Base-by-base conservation (phyloP, 2,888 invertebrate species). In the Gastrophysa polygoni region DNA sequence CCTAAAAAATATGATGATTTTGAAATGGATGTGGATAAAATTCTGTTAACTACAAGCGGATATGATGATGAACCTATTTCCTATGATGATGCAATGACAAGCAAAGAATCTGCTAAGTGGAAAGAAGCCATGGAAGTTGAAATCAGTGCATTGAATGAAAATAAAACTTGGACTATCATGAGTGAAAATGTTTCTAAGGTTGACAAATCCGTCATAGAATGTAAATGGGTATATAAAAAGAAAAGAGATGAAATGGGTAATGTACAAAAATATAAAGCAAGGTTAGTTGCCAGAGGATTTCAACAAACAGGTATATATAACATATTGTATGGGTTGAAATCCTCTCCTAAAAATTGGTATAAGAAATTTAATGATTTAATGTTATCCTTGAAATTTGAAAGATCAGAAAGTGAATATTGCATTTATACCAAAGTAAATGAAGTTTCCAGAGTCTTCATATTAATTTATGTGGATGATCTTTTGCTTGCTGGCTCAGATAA, bases 81-180 rank as follows among this genome's bases (percentile, higher is more conserved):
- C 11, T 55, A 34, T 51, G 61, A 66, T 50, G 64, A 66, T 44
- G 60, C 63, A 56, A 17, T 63, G 14, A 46, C 44, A 11, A 55
- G 66, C 48, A 43, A 61, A 38, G 51, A 61, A 47, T 48, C 38
- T 17, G 58, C 28, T 21, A 51, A 56, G 34, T 67, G 63, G 66
- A 50, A 61, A 44, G 32, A 58, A 44, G 60, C 59, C 6, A 57
- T 64, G 34, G 49, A 62, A 51, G 52, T 57, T 21, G 57, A 64
- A 29, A 11, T 65, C 29, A 46, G 51, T n/a, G 64, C 52, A 14
- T 54, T 68, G 32, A 10, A 46, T 8, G 28, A 57, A 29, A 67
- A 65, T 52, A 38, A 68, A 16, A 68, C 67, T 1, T 67, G 68
- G 67, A 24, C 24, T 24, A 24, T 24, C 24, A 24, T 24, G 24